These are phyloP conservation scores for Gymnocheta viridis DNA, from an alignment of 2,888 invertebrate species.

Conservation along the genomic window DNA sequence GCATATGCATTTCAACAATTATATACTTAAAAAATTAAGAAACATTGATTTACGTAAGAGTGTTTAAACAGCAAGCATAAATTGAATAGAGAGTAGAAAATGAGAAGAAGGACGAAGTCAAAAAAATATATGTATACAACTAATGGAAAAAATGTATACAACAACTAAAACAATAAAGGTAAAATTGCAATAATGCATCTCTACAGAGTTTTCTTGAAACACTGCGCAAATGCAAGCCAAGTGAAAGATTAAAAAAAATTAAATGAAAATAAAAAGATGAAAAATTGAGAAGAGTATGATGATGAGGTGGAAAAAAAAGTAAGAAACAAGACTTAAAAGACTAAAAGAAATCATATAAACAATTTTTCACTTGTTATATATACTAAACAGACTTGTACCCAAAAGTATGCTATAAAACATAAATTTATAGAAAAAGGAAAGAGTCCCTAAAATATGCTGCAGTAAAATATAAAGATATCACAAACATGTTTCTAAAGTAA, in stretches of 20 bases:
- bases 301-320: slow-evolving; percentile 32
- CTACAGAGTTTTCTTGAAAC: slow-evolving; percentile 41
- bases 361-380: background rate
- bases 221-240: slow-evolving; percentile 68
- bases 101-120: background rate
- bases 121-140: slow-evolving; percentile 29
- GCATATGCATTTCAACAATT: slow-evolving; percentile 35
- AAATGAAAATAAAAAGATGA: slow-evolving; percentile 14
- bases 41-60: background rate
- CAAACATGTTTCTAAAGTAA: slow-evolving; percentile 9
- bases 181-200: slow-evolving; percentile 68
- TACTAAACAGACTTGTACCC: background rate
- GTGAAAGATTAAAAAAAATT: slow-evolving; percentile 23
- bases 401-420: slow-evolving; percentile 32
- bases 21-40: slow-evolving; percentile 17
- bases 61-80: background rate
- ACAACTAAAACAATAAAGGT: slow-evolving; percentile 58
- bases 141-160: slow-evolving; percentile 8
- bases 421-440: slow-evolving; percentile 13
- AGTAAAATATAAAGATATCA: slow-evolving; percentile 35
- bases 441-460: slow-evolving; percentile 58
- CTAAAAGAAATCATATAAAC: slow-evolving; percentile 47
- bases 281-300: slow-evolving; percentile 27
- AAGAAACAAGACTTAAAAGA: slow-evolving; percentile 32
- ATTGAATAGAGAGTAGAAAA: background rate